Percentiles rank a stretch among this genome's conserved stretches.
Conservation (phyloP, 1,140 invertebrate species). For the Copidosoma floridanum region DNA sequence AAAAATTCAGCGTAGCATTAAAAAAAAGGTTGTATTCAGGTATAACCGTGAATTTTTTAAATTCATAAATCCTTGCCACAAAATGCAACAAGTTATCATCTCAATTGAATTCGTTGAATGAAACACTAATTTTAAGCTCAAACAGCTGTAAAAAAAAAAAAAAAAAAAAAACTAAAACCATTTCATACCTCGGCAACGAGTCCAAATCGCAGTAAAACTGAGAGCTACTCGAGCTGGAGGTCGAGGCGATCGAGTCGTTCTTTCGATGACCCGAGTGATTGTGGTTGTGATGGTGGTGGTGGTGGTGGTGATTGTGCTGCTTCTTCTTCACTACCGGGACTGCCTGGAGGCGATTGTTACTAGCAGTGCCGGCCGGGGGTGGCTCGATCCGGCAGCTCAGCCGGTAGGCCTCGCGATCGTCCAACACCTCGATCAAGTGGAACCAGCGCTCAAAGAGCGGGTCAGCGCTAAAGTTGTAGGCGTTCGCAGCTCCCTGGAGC, state of each 20-base stretch:
- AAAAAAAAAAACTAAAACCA: no score
- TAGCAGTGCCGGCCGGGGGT: constrained; percentile 53
- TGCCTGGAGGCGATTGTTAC: constrained; percentile 39
- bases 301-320: constrained; percentile 38
- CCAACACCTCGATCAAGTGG: constrained; percentile 81
- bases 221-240: constrained; percentile 80
- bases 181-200: constrained; percentile 56
- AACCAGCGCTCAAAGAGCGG: constrained; percentile 90
- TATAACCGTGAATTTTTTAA: no score
- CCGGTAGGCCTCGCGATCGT: constrained; percentile 88
- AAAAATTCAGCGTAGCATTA: no score
- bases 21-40: no score
- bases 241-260: constrained; percentile 88
- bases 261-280: constrained; percentile 71
- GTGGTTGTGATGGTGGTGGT: constrained; percentile 43
- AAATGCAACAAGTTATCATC: no score
- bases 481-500: constrained; percentile 95
- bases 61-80: no score
- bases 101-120: no score
- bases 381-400: constrained; percentile 89
- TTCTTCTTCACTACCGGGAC: constrained; percentile 44
- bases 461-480: constrained; percentile 86
- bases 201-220: constrained; percentile 83
- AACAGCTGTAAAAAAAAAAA: no score
- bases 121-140: no score